Percentiles rank a stretch among this genome's conserved stretches.
phyloP scores from a whole-genome alignment of 2,888 invertebrate species.

The Aphodius sticticus region DNA sequence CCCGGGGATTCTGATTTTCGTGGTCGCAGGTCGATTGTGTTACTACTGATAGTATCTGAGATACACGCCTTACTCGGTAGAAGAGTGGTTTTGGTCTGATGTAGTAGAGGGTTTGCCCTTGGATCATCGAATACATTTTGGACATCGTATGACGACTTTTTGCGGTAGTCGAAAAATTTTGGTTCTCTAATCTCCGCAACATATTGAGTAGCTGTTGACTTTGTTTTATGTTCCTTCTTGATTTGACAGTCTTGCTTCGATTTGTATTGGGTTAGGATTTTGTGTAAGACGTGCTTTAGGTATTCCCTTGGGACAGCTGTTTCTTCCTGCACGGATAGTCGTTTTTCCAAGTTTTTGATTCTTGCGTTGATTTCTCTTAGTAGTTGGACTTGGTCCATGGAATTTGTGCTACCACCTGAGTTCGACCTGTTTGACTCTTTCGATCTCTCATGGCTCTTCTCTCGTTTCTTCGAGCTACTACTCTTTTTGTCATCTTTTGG shows the following conservation, averaged over 20 bases:
- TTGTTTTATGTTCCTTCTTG: slow-evolving; percentile 15
- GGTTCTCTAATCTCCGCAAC: slow-evolving; percentile 19
- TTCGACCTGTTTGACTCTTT: neutral
- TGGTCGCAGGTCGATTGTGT: neutral
- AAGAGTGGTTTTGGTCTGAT: neutral
- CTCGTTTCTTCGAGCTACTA: neutral
- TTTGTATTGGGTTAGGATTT: slow-evolving; percentile 47
- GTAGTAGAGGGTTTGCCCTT: neutral
- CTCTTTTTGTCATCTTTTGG: slow-evolving; percentile 8
- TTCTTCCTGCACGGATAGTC: slow-evolving; percentile 54
- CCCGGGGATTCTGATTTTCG: slow-evolving; percentile 26
- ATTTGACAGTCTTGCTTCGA: neutral
- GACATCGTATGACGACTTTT: slow-evolving; percentile 25
- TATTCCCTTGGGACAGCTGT: slow-evolving; percentile 56
- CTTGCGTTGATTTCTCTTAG: slow-evolving; percentile 48
- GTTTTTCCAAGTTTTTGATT: slow-evolving; percentile 51
- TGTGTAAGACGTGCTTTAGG: slow-evolving; percentile 56
- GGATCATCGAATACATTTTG: slow-evolving; percentile 30
- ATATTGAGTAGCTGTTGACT: slow-evolving; percentile 40
- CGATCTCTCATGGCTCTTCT: neutral
- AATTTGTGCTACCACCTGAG: slow-evolving; percentile 22
- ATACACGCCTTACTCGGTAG: neutral
- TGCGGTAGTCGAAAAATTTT: neutral
- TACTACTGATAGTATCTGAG: neutral
- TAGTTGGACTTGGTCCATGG: slow-evolving; percentile 34